These are phyloP conservation scores for Pseudolycoriella hygida DNA, from an alignment of 2,888 invertebrate genomes.

Conservation along the genomic window DNA sequence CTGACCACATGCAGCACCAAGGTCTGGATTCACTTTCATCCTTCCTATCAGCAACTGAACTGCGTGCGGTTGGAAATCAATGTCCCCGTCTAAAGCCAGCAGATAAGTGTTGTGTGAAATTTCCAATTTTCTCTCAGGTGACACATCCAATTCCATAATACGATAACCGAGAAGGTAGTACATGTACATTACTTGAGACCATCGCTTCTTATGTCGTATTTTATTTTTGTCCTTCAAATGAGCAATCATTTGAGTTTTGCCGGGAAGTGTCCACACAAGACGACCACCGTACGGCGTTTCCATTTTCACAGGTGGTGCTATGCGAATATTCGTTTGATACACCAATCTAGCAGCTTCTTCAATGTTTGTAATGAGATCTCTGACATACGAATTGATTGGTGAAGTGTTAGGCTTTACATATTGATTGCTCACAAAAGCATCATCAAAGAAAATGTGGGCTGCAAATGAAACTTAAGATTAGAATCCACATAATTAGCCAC, in stretches of 20 bases:
- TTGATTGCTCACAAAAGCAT: constrained; percentile 50
- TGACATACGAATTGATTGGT: constrained; percentile 67
- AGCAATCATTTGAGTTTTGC: constrained; percentile 65
- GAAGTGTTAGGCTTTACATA: constrained; percentile 31
- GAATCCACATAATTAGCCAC: no score
- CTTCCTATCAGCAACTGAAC: constrained; percentile 63
- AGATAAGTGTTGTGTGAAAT: constrained; percentile 69
- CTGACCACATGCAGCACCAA: constrained; percentile 80
- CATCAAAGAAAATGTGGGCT: constrained; percentile 75
- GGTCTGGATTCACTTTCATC: constrained; percentile 65
- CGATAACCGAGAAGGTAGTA: constrained; percentile 73
- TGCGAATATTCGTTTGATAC: constrained; percentile 41
- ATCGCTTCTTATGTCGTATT: constrained; percentile 77
- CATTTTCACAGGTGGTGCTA: constrained; percentile 52
- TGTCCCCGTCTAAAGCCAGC: constrained; percentile 73
- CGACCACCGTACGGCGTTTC: constrained; percentile 78
- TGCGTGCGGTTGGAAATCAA: constrained; percentile 69
- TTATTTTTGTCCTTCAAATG: constrained; percentile 81
- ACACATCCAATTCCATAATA: constrained; percentile 44
- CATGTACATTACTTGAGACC: constrained; percentile 95
- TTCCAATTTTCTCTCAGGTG: constrained; percentile 34
- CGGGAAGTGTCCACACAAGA: constrained; percentile 67
- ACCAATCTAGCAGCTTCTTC: constrained; percentile 59
- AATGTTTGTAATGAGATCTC: constrained; percentile 48
- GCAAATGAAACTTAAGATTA: constrained; percentile 11